These are phyloP conservation scores for Cassiopea xamachana DNA, from an alignment of 30 jellyfish, hydroid and myxozoan species.

Conservation along the genomic window DNA sequence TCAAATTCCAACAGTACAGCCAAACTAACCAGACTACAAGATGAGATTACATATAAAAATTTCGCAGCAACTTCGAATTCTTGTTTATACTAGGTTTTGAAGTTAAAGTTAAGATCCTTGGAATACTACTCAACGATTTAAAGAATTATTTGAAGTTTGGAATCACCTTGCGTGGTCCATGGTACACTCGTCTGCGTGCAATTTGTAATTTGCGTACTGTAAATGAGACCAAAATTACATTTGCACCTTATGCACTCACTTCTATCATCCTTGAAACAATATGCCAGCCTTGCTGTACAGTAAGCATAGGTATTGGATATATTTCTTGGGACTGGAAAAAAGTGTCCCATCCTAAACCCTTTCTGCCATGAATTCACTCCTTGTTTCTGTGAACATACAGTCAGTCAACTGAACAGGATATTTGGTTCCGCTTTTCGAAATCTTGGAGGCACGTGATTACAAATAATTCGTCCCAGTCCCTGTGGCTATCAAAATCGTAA, in stretches of 20 bases:
- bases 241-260: not conserved
- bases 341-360: not conserved
- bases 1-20: too few relatives aligned
- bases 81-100: too few relatives aligned
- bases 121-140: too few relatives aligned
- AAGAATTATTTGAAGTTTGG: too few relatives aligned
- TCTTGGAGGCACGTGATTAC: not conserved
- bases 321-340: not conserved
- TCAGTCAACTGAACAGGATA: not conserved
- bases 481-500: too few relatives aligned
- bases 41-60: too few relatives aligned
- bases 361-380: not conserved
- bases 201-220: not conserved
- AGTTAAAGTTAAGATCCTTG: too few relatives aligned
- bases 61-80: too few relatives aligned
- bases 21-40: too few relatives aligned
- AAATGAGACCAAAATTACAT: not conserved
- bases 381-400: too few relatives aligned
- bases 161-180: too few relatives aligned
- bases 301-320: not conserved
- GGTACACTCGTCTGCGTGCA: not conserved
- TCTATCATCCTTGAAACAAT: not conserved
- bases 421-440: not conserved
- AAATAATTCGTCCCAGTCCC: not conserved
- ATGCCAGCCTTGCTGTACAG: not conserved